Percentiles rank a stretch among this genome's conserved stretches.
These are phyloP conservation scores for Catostomus latipinnis DNA, from an alignment of 2,797 vertebrate species.

Conservation along the genomic window DNA sequence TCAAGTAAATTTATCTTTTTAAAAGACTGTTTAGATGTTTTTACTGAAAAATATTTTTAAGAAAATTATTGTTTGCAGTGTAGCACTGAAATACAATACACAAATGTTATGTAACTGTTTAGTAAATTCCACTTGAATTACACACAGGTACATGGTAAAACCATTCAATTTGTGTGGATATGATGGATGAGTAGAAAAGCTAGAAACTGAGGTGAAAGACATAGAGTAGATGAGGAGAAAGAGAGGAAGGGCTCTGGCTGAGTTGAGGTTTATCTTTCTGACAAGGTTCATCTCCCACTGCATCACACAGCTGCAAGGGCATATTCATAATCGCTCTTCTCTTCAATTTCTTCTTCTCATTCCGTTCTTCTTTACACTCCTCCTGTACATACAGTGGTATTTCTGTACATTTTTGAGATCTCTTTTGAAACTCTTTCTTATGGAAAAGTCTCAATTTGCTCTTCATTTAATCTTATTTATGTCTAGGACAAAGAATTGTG, in stretches of 20 bases:
- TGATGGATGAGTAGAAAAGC: conserved; percentile 24
- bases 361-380: neutral
- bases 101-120: no score
- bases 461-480: neutral
- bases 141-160: neutral
- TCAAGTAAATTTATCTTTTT: no score
- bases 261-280: conserved; percentile 18
- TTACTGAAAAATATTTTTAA: no score
- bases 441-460: neutral
- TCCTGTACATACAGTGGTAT: neutral
- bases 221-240: conserved; percentile 21
- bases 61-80: no score
- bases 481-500: neutral
- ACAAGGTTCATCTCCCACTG: conserved; percentile 10
- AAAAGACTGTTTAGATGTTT: no score
- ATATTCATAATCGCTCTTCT: neutral
- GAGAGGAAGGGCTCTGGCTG: conserved; percentile 9
- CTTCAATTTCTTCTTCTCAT: neutral
- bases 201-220: conserved; percentile 13
- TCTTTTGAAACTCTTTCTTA: neutral
- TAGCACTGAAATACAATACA: no score
- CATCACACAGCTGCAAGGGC: conserved; percentile 18
- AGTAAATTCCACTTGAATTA: no score
- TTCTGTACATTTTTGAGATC: neutral
- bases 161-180: neutral